Conservation (phyloP, 2,113 vertebrate genomes). For the Orientallactaga bullata region DNA sequence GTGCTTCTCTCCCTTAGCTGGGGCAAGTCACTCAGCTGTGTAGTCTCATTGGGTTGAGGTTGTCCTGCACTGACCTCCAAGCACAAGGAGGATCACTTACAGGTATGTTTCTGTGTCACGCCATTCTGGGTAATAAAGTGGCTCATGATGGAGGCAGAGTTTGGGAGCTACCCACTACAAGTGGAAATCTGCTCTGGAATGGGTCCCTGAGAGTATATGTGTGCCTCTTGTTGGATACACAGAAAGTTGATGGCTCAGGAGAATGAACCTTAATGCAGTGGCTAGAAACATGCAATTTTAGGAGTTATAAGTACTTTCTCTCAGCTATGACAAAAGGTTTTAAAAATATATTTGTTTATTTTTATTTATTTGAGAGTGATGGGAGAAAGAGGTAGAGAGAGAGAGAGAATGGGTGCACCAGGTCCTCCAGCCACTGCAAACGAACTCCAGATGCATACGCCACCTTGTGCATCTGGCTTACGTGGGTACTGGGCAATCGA, state of each 20-base stretch:
- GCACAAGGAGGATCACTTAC: not conserved
- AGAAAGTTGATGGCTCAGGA: not conserved
- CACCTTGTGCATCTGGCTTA: too few relatives aligned
- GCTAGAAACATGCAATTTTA: constrained; percentile 3
- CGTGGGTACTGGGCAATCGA: too few relatives aligned
- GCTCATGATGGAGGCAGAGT: not conserved
- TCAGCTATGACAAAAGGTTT: not conserved
- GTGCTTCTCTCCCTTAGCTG: not conserved
- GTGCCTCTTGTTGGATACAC: not conserved
- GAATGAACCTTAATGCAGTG: not conserved
- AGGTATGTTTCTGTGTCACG: not conserved
- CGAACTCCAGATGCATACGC: too few relatives aligned
- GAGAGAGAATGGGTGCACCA: too few relatives aligned
- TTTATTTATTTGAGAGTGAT: too few relatives aligned
- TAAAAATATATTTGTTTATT: too few relatives aligned
- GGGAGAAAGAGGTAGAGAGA: too few relatives aligned
- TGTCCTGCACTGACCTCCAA: not conserved
- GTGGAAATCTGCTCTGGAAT: not conserved
- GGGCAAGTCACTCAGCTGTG: not conserved
- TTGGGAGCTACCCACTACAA: not conserved
- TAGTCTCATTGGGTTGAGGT: not conserved
- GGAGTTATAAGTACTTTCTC: not conserved
- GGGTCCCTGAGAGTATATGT: not conserved
- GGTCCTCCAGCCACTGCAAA: too few relatives aligned
- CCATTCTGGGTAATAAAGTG: not conserved